Conservation (phyloP, 2,888 invertebrate species). For the Formica aserva region DNA sequence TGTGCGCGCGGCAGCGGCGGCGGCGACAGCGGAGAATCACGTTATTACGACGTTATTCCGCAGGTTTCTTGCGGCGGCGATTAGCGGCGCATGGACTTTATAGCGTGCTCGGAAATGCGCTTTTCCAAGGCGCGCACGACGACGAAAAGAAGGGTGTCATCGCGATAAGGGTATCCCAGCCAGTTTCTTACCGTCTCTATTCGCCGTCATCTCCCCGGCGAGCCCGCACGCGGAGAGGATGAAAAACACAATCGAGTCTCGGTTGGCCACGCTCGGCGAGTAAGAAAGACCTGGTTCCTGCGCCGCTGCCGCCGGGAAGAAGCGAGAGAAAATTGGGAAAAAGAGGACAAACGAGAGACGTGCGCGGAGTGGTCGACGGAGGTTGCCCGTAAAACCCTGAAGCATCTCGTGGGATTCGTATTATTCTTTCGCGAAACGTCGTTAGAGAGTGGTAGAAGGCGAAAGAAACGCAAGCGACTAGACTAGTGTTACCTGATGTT, state of each 20-base stretch:
- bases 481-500: conserved; percentile 18
- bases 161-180: conserved; percentile 59
- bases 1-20: neutral
- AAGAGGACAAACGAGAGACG: conserved; percentile 28
- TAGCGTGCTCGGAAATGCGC: conserved; percentile 29
- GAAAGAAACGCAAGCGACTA: conserved; percentile 36
- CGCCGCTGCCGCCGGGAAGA: conserved; percentile 40
- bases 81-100: conserved; percentile 32
- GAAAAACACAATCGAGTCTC: conserved; percentile 70
- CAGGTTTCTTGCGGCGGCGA: conserved; percentile 22
- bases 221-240: neutral
- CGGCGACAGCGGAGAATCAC: neutral
- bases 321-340: conserved; percentile 37
- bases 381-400: conserved; percentile 65
- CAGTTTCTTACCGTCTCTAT: conserved; percentile 46
- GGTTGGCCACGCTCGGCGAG: conserved; percentile 26
- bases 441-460: conserved; percentile 60
- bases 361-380: neutral
- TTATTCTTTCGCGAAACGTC: conserved; percentile 72
- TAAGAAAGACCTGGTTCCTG: conserved; percentile 23
- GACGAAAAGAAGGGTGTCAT: conserved; percentile 22
- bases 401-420: conserved; percentile 72
- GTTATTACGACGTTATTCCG: conserved; percentile 36
- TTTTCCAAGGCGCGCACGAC: conserved; percentile 30
- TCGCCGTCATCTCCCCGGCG: neutral